phyloP scores from a whole-genome alignment of 1,140 invertebrate species.

The Leucophenga varia region DNA sequence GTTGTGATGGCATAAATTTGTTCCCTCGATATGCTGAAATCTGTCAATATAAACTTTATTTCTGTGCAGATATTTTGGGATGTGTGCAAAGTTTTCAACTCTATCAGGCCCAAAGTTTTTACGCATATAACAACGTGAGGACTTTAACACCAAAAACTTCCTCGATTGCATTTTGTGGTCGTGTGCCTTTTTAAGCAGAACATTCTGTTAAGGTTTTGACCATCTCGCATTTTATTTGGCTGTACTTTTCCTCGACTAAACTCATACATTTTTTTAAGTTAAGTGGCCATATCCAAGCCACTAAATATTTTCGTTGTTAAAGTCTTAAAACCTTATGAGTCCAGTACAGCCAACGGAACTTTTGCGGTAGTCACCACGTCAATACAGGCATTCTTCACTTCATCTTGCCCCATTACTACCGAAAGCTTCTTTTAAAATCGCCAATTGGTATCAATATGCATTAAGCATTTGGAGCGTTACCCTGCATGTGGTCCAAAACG shows the following conservation, averaged over 20 bases:
- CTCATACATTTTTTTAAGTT: conserved; percentile 1
- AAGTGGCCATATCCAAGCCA: conserved; percentile 1
- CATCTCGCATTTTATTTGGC: background rate
- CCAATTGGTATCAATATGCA: too few relatives aligned
- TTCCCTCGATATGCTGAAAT: background rate
- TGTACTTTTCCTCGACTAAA: background rate
- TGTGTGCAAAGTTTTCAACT: background rate
- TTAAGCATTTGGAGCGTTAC: too few relatives aligned
- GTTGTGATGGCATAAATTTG: background rate
- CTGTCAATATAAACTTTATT: background rate
- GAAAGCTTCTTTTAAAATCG: background rate
- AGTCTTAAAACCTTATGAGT: background rate
- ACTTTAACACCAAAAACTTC: background rate
- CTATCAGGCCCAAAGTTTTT: background rate
- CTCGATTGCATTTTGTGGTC: background rate
- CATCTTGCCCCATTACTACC: background rate
- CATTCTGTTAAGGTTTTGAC: background rate
- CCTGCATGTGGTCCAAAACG: too few relatives aligned
- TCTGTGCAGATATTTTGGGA: background rate
- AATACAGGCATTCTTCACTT: background rate
- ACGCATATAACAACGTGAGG: background rate
- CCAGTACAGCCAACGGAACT: background rate
- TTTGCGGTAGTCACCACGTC: background rate
- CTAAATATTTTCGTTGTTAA: conserved; percentile 1
- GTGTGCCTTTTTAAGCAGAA: conserved; percentile 1